These are phyloP conservation scores for Trididemnum miniatum DNA, from an alignment of 23 tunicate species.

Conservation along the genomic window DNA sequence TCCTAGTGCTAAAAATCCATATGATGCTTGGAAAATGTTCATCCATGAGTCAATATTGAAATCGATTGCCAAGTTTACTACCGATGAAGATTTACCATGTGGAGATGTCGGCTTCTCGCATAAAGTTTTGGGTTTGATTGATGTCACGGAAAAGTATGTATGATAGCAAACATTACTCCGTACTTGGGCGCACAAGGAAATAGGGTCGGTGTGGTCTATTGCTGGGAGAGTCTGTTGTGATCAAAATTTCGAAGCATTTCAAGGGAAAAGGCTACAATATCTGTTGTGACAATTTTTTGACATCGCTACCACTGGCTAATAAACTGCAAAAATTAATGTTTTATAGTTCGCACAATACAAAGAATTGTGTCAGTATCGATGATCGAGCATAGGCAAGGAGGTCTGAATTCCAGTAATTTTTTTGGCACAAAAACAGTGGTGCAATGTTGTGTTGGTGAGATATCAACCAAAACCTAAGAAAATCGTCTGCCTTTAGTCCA, in stretches of 20 bases:
- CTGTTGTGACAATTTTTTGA: slow-evolving; percentile 11
- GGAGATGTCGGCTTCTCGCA: too few relatives aligned
- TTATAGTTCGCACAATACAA: not conserved
- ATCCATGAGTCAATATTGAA: too few relatives aligned
- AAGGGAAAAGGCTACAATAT: too few relatives aligned
- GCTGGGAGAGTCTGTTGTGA: not conserved
- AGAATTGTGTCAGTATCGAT: not conserved
- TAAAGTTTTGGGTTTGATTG: not conserved
- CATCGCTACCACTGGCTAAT: slow-evolving; percentile 17
- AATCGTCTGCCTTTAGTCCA: too few relatives aligned
- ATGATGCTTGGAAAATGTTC: too few relatives aligned
- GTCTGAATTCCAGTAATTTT: slow-evolving; percentile 21
- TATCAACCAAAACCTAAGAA: too few relatives aligned
- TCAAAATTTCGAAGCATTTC: not conserved
- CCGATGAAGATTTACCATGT: too few relatives aligned
- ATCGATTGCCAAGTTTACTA: too few relatives aligned
- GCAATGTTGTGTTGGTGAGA: not conserved
- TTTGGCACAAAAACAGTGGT: slow-evolving; percentile 18
- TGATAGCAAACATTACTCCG: not conserved
- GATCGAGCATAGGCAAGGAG: slow-evolving; percentile 6
- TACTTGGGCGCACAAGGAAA: not conserved
- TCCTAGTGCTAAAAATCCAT: too few relatives aligned
- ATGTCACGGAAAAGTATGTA: not conserved
- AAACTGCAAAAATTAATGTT: slow-evolving; percentile 10
- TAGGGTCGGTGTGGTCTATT: not conserved